Evolutionary conservation across 2,888 invertebrate genomes (phyloP), one percentile per base, ranked within the genome.

Genomic region (Eupithecia subfuscata): DNA sequence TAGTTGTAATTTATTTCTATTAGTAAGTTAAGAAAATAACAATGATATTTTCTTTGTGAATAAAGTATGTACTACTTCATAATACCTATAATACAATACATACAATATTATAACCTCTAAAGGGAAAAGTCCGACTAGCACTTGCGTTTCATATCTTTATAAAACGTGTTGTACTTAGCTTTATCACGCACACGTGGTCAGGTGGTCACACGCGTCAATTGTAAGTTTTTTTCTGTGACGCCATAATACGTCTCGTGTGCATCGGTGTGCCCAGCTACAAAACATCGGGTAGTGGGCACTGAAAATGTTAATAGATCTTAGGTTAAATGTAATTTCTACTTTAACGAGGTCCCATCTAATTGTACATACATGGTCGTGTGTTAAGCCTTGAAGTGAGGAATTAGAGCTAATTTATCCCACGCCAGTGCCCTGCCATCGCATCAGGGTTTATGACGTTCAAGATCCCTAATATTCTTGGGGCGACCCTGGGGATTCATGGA

Each of bases 401-500:
- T 77, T 80, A 78, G 75, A 80, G 76, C 77, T 82, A 80, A 80
- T 80, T 82, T 79, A 76, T 75, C 75, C 72, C 45, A 72, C 73
- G 80, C 72, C 79, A 77, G 75, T 78, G 71, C 74, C 71, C 70
- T 77, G 80, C 79, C 79, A 77, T 80, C 79, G 65, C 80, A 79
- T 82, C 80, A 81, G 69, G 79, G 73, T 75, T 79, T 79, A 79
- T 80, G 79, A 80, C 75, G 79, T 82, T 84, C 82, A 82, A 80
- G 82, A 82, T 83, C 81, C 81, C 80, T 84, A 82, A 84, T 84
- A 83, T 82, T 79, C 78, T 81, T 73, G 82, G 83, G 81, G 81
- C 81, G 83, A 82, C 84, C 82, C 80, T 83, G 83, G 84, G 84
- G 83, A 86, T 79, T 81, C 81, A 82, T 85, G 82, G 79, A 81